Conservation (phyloP, 2,797 vertebrate species). For the Knipowitschia caucasica region DNA sequence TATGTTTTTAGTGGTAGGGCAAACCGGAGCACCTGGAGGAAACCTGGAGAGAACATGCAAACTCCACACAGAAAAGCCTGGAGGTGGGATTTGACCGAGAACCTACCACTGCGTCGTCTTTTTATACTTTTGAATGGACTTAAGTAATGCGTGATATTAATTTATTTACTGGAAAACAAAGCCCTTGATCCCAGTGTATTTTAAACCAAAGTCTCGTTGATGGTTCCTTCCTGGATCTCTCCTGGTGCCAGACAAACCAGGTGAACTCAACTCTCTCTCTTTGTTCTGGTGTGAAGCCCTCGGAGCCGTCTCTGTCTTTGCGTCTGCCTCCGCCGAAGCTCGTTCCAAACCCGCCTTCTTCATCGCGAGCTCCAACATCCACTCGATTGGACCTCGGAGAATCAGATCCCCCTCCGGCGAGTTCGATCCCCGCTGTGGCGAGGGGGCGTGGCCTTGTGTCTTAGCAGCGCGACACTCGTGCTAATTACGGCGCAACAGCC, state of each 20-base stretch:
- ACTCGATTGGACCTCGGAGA: background rate
- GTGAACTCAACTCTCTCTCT: background rate
- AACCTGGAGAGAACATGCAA: no score
- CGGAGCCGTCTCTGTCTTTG: background rate
- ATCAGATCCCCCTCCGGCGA: conserved; percentile 3
- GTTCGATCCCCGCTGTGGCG: conserved; percentile 28
- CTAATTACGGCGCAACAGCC: conserved; percentile 65
- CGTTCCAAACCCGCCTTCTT: background rate
- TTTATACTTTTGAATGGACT: no score
- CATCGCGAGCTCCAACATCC: background rate
- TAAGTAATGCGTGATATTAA: no score
- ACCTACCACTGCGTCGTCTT: no score
- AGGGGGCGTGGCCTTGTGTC: conserved; percentile 34
- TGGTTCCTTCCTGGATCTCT: background rate
- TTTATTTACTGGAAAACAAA: background rate
- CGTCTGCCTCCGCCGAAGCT: background rate
- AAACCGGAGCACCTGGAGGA: no score
- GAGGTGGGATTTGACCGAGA: no score
- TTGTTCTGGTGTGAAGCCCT: background rate
- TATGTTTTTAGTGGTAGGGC: no score
- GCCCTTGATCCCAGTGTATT: background rate
- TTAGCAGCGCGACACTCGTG: conserved; percentile 49
- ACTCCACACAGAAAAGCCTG: no score
- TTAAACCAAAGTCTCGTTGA: background rate
- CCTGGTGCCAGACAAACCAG: background rate